Evolutionary conservation across 2,113 vertebrate species (phyloP), one percentile per base, ranked within the genome.

Genomic region (Gallinago jamesoni): DNA sequence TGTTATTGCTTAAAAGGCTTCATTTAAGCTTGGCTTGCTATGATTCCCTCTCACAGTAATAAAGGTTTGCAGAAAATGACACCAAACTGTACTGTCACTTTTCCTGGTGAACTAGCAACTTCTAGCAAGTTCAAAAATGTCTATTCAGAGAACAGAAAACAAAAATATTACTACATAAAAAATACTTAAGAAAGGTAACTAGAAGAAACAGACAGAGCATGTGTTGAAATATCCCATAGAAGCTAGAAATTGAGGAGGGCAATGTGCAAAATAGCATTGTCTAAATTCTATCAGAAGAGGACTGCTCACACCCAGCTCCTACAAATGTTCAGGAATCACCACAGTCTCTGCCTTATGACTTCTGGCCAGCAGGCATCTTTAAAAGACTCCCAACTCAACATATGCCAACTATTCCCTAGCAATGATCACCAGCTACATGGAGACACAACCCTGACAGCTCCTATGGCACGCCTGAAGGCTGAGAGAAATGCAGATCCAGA

Each of bases 391-490:
- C 33, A 52, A 18, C 11, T 21, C 85, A 27, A 55, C 24, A 35
- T 20, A 62, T 56, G 31, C 37, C 76, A 77, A 7, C 57, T 33
- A 5, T 7, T 86, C 35, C 37, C 55, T n/a, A 35, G 28, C 77
- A n/a, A 6, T 1, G 4, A 52, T 27, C 33, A 59, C 9, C 19
- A 53, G 27, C 43, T 31, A 6, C 0, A 1, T 1, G 6, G 30
- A 92, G 24, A 52, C 18, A 10, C 10, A 64, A 39, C 18, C n/a
- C 35, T 19, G 18, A 10, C 20, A 8, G 63, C 59, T 92, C 39
- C 81, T 22, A 18, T 1, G 3, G 53, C 78, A 19, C 6, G 0
- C 30, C 10, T 21, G 59, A 37, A 53, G 45, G 24, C 55, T 79
- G 48, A 35, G 25, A 53, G 21, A 23, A 83, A 10, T 0, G 0